These are phyloP conservation scores for Cavia aperea DNA, from an alignment of 2,113 vertebrate genomes.

Conservation along the genomic window DNA sequence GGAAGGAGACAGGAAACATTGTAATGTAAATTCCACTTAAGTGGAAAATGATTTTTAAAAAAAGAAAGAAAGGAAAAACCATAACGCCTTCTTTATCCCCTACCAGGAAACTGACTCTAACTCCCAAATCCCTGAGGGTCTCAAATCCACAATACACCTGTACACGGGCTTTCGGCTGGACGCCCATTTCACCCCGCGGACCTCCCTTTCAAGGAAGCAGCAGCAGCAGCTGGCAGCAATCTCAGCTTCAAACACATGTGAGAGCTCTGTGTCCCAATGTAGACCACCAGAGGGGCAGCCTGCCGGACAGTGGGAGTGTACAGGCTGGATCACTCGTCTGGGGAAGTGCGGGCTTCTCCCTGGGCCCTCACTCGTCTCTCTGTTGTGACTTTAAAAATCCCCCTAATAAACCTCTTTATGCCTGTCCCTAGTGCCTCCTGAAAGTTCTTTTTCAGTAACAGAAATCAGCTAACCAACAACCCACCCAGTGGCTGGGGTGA, in stretches of 20 bases:
- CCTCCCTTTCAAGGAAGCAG: neutral
- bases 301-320: neutral
- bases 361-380: neutral
- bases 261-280: too few relatives aligned
- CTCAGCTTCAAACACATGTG: neutral
- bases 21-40: neutral
- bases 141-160: too few relatives aligned
- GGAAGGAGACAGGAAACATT: neutral
- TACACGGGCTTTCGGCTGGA: neutral
- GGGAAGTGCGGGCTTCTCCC: neutral
- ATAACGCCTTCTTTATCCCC: neutral
- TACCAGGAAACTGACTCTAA: neutral
- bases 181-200: neutral
- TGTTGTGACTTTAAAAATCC: neutral
- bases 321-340: neutral
- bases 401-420: neutral
- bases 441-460: neutral
- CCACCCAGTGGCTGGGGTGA: neutral
- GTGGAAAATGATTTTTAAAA: neutral
- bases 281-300: neutral
- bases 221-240: neutral
- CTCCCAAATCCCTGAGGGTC: neutral
- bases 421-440: neutral
- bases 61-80: neutral
- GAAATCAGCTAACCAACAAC: neutral